Evolutionary conservation across 2,113 vertebrate genomes (phyloP).

Genomic region (Rostratula benghalensis): DNA sequence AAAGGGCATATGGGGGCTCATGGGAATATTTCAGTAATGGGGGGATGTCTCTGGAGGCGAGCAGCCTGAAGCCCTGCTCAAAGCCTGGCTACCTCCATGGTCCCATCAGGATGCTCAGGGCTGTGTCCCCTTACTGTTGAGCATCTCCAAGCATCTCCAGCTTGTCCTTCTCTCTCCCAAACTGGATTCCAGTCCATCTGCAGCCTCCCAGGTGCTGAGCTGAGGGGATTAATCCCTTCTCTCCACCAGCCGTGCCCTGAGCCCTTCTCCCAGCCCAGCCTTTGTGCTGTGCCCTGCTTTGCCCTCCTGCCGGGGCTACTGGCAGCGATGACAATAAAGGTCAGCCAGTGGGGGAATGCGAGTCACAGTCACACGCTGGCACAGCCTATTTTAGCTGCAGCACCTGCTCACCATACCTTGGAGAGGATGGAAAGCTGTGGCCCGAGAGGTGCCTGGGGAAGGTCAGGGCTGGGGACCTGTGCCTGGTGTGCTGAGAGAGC

Average conservation of each 20-base stretch:
- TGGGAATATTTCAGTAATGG: neutral
- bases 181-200: neutral
- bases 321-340: neutral
- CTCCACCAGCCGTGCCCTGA: neutral
- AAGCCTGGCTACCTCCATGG: rapidly evolving
- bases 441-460: neutral
- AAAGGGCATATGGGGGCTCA: rapidly evolving
- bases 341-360: neutral
- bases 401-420: neutral
- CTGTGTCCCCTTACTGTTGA: neutral
- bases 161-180: neutral
- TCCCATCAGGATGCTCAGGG: neutral
- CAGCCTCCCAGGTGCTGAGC: neutral
- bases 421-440: neutral
- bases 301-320: neutral
- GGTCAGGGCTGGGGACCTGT: neutral
- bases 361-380: neutral
- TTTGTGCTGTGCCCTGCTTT: neutral
- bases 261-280: neutral
- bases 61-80: neutral
- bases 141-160: neutral
- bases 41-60: neutral
- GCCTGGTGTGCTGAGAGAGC: neutral
- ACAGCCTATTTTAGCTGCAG: neutral
- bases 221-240: neutral